phyloP scores from a whole-genome alignment of 2,797 vertebrate genomes.

The Lepilemur septentrionalis region DNA sequence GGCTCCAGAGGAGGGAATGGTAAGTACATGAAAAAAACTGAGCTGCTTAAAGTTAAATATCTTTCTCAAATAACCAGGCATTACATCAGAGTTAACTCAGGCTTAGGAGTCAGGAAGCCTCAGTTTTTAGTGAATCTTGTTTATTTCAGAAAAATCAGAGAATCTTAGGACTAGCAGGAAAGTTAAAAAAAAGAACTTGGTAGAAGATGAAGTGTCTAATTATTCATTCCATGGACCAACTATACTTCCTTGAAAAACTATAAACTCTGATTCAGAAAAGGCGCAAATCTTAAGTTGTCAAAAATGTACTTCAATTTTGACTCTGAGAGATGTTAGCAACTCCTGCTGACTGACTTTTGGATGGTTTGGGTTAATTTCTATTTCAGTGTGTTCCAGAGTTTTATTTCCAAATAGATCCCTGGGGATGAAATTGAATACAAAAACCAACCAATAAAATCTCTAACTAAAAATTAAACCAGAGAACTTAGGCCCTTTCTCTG shows the following conservation, averaged over 20 bases:
- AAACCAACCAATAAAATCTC: conserved; percentile 25
- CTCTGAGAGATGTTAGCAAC: background rate
- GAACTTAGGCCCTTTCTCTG: background rate
- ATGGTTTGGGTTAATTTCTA: conserved; percentile 16
- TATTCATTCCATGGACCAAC: background rate
- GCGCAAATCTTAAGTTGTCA: background rate
- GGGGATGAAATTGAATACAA: background rate
- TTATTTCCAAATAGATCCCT: conserved; percentile 50
- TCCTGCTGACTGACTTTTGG: conserved; percentile 17
- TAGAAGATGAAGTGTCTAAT: background rate
- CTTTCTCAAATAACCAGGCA: background rate
- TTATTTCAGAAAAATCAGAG: conserved; percentile 30
- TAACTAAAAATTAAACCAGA: background rate
- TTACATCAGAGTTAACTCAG: background rate
- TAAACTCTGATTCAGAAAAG: background rate
- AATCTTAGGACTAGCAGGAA: conserved; percentile 9
- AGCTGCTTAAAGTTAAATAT: background rate
- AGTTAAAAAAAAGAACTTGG: background rate
- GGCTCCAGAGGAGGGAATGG: background rate
- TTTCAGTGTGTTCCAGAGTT: background rate
- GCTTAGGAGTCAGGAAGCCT: background rate
- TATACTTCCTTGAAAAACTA: conserved; percentile 21
- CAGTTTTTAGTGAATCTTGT: background rate
- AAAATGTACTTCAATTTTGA: background rate
- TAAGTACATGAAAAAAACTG: conserved; percentile 7